Evolutionary conservation across 2,888 invertebrate genomes (phyloP).

Genomic region (Lacanobia wlatinum): DNA sequence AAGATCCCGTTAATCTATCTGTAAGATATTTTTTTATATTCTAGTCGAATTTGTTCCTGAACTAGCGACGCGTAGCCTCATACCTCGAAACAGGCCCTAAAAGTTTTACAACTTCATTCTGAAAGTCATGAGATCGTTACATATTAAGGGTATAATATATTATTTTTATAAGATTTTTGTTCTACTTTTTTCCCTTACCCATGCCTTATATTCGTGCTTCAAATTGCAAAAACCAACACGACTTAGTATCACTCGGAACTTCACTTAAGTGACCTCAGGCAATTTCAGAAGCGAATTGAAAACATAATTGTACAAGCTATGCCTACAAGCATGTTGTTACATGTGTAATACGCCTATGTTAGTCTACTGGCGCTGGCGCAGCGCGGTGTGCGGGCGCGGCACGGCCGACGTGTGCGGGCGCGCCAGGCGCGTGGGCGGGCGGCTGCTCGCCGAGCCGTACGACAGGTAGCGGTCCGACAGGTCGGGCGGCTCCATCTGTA

Average conservation of each 20-base stretch:
- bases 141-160: not conserved
- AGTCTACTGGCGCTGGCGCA: slow-evolving; percentile 76
- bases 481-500: slow-evolving; percentile 84
- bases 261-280: no score
- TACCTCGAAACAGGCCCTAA: not conserved
- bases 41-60: no score
- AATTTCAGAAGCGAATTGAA: no score
- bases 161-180: no score
- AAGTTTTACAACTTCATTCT: not conserved
- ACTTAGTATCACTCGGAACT: no score
- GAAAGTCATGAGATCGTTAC: not conserved
- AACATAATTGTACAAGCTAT: no score
- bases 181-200: no score
- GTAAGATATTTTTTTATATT: not conserved
- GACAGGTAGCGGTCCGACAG: slow-evolving; percentile 83
- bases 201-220: no score
- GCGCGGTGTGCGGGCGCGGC: slow-evolving; percentile 87
- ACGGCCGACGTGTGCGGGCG: slow-evolving; percentile 85
- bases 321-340: no score
- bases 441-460: slow-evolving; percentile 73
- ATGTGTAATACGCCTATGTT: no score
- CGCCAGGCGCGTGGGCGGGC: slow-evolving; percentile 73
- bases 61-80: not conserved
- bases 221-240: no score
- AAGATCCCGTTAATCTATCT: not conserved